phyloP scores from a whole-genome alignment of 2,888 invertebrate genomes.

The Cremastinae sp. region DNA sequence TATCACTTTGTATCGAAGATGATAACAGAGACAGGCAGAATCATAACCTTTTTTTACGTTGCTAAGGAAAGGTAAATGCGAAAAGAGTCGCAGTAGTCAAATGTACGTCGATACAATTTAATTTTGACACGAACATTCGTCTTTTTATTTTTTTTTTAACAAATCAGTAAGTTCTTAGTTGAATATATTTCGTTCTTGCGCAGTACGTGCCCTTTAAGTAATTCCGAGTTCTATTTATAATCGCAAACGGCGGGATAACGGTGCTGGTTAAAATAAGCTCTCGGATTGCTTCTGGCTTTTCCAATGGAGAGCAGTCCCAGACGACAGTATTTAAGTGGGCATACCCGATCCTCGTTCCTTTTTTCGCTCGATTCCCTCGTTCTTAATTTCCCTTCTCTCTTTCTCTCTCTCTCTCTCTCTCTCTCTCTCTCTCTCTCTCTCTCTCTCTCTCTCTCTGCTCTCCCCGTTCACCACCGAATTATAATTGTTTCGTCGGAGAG shows the following conservation, averaged over 20 bases:
- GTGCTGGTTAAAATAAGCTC: slow-evolving; percentile 55
- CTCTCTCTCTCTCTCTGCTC: slow-evolving; percentile 40
- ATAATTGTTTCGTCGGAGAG: slow-evolving; percentile 59
- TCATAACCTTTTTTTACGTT: too few species aligned
- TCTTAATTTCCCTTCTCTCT: slow-evolving; percentile 26
- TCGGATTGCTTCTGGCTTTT: slow-evolving; percentile 44
- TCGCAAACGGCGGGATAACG: slow-evolving; percentile 11
- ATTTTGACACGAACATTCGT: too few species aligned
- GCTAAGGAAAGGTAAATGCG: too few species aligned
- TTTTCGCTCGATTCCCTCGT: slow-evolving; percentile 28
- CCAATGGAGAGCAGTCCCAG: slow-evolving; percentile 45
- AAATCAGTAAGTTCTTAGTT: too few species aligned
- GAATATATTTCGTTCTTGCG: too few species aligned
- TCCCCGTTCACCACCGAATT: slow-evolving; percentile 50
- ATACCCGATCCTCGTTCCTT: slow-evolving; percentile 47
- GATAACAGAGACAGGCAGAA: too few species aligned
- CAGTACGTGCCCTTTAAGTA: slow-evolving; percentile 10
- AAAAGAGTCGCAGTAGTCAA: too few species aligned
- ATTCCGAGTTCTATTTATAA: neutral
- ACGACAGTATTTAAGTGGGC: slow-evolving; percentile 59
- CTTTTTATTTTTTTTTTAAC: too few species aligned
- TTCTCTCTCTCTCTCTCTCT: slow-evolving; percentile 31
- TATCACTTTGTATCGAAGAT: too few species aligned
- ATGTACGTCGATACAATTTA: too few species aligned
- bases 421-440: slow-evolving; percentile 8